These are phyloP conservation scores for Phyllostomus discolor DNA, from an alignment of 2,113 vertebrate genomes.

Conservation along the genomic window DNA sequence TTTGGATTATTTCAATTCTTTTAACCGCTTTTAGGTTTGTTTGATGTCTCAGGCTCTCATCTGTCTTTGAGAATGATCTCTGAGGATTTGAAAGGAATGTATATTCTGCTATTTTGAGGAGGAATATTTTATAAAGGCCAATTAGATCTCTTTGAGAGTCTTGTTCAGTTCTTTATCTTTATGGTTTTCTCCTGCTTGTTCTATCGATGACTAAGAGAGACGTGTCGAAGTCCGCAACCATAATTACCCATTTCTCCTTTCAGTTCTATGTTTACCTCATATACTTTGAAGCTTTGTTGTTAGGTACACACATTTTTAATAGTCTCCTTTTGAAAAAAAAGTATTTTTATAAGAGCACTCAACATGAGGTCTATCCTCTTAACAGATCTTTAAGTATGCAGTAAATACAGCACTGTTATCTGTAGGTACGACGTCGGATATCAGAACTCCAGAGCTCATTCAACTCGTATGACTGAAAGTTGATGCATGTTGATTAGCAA, in stretches of 20 bases:
- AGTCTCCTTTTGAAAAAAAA: background rate
- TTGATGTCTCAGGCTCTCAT: background rate
- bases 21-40: background rate
- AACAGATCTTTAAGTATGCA: background rate
- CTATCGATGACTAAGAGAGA: background rate
- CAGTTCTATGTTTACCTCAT: background rate
- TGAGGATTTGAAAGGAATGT: slow-evolving; percentile 8
- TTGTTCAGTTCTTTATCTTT: background rate
- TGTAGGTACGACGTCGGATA: background rate
- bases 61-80: background rate
- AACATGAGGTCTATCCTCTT: background rate
- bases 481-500: background rate
- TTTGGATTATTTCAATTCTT: slow-evolving; percentile 19
- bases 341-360: background rate
- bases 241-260: background rate
- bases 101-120: background rate
- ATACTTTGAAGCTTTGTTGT: background rate
- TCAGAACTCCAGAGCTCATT: background rate
- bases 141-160: background rate
- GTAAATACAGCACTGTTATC: background rate
- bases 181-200: background rate
- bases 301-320: background rate
- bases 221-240: background rate
- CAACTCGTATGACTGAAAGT: background rate
- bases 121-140: background rate